These are phyloP conservation scores for Pseudochirops cupreus DNA, from an alignment of 2,797 vertebrate genomes.

Conservation along the genomic window DNA sequence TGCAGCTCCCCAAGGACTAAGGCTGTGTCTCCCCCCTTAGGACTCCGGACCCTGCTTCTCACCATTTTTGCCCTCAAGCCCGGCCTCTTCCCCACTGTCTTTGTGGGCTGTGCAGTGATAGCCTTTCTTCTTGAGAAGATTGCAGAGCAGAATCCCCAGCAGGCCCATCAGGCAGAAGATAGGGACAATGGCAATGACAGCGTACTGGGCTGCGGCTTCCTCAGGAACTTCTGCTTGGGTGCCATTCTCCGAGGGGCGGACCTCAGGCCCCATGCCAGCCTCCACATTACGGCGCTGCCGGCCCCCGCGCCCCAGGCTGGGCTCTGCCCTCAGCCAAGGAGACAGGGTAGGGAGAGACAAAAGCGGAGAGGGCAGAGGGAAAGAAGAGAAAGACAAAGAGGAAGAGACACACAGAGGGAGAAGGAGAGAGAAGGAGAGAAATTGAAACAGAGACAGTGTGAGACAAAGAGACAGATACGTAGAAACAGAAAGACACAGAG, in stretches of 20 bases:
- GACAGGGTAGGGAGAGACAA: neutral
- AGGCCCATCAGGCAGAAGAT: constrained; percentile 97
- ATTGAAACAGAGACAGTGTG: accelerated
- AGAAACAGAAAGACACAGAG: neutral
- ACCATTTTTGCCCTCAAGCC: constrained; percentile 89
- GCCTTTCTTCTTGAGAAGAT: constrained; percentile 96
- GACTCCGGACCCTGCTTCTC: constrained; percentile 62
- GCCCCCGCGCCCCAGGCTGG: constrained; percentile 27
- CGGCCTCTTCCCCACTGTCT: constrained; percentile 85
- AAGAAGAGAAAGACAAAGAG: neutral
- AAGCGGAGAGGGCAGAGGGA: constrained; percentile 9
- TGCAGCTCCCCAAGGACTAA: neutral
- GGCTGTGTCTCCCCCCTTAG: neutral
- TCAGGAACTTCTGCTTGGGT: constrained; percentile 87
- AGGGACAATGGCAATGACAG: constrained; percentile 94
- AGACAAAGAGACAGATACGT: too few species aligned
- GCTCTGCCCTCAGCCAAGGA: neutral
- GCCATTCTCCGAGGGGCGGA: constrained; percentile 82
- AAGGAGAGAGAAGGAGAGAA: neutral
- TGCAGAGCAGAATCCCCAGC: constrained; percentile 96
- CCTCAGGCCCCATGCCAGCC: neutral
- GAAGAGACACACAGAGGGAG: neutral
- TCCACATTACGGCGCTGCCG: constrained; percentile 71
- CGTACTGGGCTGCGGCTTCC: constrained; percentile 91
- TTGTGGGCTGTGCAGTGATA: constrained; percentile 93